phyloP scores from a whole-genome alignment of 2,113 vertebrate genomes.

The Ornithorhynchus anatinus region DNA sequence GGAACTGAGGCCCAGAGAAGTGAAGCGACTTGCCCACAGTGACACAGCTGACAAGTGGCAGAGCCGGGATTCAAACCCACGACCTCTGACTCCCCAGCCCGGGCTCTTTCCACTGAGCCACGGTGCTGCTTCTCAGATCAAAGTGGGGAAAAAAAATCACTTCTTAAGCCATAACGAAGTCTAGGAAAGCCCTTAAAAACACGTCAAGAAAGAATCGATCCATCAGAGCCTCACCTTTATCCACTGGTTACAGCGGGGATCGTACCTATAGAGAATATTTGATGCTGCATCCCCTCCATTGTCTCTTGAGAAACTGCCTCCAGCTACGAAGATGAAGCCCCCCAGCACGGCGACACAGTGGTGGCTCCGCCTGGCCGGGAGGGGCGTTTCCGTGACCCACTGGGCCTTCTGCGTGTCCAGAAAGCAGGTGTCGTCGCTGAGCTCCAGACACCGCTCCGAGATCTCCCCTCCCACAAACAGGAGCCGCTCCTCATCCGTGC shows the following conservation, averaged over 20 bases:
- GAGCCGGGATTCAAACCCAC: too few species aligned
- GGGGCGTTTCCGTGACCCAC: constrained; percentile 87
- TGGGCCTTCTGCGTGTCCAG: constrained; percentile 72
- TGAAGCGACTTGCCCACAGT: too few species aligned
- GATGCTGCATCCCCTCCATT: constrained; percentile 90
- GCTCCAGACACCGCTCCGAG: constrained; percentile 88
- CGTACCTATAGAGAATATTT: constrained; percentile 92
- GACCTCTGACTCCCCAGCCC: too few species aligned
- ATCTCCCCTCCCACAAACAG: constrained; percentile 94
- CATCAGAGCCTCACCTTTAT: constrained; percentile 83
- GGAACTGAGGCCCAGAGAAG: too few species aligned
- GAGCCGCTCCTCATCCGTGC: constrained; percentile 79
- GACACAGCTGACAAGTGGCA: too few species aligned
- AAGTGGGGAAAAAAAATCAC: neutral
- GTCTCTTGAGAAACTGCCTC: constrained; percentile 90
- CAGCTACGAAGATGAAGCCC: constrained; percentile 89
- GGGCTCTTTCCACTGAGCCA: too few species aligned
- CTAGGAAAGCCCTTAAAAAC: constrained; percentile 44
- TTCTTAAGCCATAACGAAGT: too few species aligned
- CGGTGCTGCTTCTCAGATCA: neutral
- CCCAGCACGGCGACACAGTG: constrained; percentile 89
- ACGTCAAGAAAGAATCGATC: constrained; percentile 56
- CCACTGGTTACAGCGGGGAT: constrained; percentile 93
- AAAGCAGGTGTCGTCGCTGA: constrained; percentile 88
- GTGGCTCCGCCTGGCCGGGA: constrained; percentile 88